Conservation (phyloP, 2,888 invertebrate species). For the Falcaria lacertinaria region DNA sequence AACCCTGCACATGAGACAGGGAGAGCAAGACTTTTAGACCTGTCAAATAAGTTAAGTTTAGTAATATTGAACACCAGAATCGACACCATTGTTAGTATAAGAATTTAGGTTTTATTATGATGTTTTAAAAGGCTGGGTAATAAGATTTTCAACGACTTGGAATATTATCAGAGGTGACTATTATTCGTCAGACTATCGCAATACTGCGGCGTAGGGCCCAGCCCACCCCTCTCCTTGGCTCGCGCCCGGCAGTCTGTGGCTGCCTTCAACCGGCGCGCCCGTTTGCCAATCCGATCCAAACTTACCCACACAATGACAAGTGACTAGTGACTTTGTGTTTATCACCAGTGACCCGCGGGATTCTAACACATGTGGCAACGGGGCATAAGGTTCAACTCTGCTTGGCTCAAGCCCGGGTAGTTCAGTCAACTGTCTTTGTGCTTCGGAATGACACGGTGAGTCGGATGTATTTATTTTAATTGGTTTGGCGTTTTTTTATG, state of each 20-base stretch:
- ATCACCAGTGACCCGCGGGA: constrained; percentile 38
- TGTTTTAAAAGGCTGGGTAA: too few species aligned
- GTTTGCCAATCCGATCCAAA: constrained; percentile 28
- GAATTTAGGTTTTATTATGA: too few species aligned
- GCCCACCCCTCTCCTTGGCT: background rate
- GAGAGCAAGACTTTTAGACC: too few species aligned
- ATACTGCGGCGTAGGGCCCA: background rate
- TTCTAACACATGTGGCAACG: constrained; percentile 73
- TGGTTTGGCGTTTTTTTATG: background rate
- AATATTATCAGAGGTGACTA: too few species aligned
- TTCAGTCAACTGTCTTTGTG: constrained; percentile 51
- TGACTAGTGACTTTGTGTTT: constrained; percentile 16
- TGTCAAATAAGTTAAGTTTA: too few species aligned
- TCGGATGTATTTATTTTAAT: constrained; percentile 14
- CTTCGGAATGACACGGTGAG: constrained; percentile 72
- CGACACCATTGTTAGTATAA: too few species aligned
- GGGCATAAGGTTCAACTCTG: constrained; percentile 67
- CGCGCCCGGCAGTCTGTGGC: constrained; percentile 50
- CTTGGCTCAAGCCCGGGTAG: constrained; percentile 76
- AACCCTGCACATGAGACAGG: too few species aligned
- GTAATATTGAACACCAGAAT: too few species aligned
- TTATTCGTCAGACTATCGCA: background rate
- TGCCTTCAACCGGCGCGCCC: constrained; percentile 53
- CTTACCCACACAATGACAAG: constrained; percentile 32
- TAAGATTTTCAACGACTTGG: too few species aligned